Conservation (phyloP, 2,888 invertebrate species). For the Anodontia alba region DNA sequence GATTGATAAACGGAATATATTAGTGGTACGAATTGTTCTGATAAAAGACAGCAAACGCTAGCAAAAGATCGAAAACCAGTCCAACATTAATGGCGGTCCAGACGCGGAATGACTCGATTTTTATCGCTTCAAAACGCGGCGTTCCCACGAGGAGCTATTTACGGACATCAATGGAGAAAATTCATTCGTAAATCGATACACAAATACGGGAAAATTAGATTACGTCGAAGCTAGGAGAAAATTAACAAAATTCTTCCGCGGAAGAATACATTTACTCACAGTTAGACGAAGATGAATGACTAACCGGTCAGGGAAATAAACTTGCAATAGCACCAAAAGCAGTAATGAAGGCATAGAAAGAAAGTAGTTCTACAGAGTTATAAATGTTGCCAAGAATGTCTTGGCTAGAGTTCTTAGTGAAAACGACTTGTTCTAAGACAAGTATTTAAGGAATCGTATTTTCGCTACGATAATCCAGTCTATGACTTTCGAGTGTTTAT, state of each 20-base stretch:
- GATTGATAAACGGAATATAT: conserved; percentile 16
- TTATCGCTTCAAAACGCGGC: conserved; percentile 13
- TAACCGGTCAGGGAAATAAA: neutral
- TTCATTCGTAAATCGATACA: conserved; percentile 17
- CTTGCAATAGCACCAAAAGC: neutral
- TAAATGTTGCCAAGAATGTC: no score
- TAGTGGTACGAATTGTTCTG: neutral
- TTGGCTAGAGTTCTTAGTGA: no score
- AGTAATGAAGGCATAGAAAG: neutral
- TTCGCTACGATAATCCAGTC: no score
- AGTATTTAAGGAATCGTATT: no score
- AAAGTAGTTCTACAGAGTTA: no score
- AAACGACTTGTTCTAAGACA: no score
- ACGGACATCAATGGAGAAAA: conserved; percentile 22
- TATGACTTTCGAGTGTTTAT: no score
- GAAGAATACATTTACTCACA: conserved; percentile 9
- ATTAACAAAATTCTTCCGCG: conserved; percentile 8
- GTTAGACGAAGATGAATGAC: conserved; percentile 1
- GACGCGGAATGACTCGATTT: conserved; percentile 1
- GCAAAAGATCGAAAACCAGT: conserved; percentile 10
- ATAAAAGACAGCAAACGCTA: neutral
- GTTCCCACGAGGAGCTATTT: conserved; percentile 18
- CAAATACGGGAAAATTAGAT: conserved; percentile 20
- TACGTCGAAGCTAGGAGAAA: conserved; percentile 12
- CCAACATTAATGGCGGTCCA: neutral